A percentile compares a stretch with the other conserved stretches of the same genome.
These are phyloP conservation scores for Urechis unicinctus DNA, from an alignment of 2,888 invertebrate genomes.

Conservation along the genomic window DNA sequence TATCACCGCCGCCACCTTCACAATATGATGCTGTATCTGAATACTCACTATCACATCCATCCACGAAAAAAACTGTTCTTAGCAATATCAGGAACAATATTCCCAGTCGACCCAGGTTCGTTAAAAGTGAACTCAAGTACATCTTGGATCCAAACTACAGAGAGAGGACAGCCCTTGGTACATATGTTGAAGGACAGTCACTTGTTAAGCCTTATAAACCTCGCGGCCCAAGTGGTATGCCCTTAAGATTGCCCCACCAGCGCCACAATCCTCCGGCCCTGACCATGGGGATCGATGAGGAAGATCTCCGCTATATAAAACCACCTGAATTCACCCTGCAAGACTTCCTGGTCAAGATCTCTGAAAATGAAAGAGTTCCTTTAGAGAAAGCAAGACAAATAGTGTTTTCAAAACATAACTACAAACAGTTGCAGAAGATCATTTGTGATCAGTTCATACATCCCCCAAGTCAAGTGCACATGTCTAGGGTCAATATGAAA, in stretches of 20 bases:
- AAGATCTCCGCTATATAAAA: background rate
- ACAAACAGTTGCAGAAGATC: background rate
- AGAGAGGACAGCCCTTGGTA: conserved; percentile 6
- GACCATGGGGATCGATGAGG: background rate
- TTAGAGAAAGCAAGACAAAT: background rate
- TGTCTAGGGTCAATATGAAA: background rate
- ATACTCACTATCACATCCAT: no score
- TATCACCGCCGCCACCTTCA: background rate
- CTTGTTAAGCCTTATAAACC: conserved; percentile 6
- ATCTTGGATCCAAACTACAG: conserved; percentile 3
- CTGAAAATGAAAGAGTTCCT: background rate
- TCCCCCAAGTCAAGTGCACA: background rate
- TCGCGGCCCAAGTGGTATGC: conserved; percentile 2
- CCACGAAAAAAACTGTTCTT: no score
- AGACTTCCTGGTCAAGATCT: background rate
- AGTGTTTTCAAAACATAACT: background rate
- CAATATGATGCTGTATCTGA: background rate
- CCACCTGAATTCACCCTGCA: background rate
- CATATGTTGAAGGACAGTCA: conserved; percentile 9
- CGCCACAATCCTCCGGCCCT: background rate
- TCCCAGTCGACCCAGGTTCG: background rate
- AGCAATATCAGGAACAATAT: background rate
- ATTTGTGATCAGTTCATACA: background rate
- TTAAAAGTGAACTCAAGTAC: conserved; percentile 2
- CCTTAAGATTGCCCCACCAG: background rate